Percentiles rank a stretch among this genome's conserved stretches.
phyloP scores from a whole-genome alignment of 2,797 vertebrate species.

The Champsocephalus esox region DNA sequence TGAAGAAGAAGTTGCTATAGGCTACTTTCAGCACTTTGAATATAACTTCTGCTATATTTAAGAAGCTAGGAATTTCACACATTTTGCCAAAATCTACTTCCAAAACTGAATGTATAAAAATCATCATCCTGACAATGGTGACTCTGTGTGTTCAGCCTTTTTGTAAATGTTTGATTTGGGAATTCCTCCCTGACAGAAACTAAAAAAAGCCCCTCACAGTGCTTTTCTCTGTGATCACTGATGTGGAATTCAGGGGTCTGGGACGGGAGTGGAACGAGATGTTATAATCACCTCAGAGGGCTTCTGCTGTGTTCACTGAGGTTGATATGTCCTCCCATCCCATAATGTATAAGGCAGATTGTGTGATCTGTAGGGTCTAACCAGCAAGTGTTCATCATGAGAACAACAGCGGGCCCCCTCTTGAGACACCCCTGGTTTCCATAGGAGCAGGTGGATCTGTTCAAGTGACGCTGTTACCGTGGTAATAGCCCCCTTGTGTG shows the following conservation, averaged over 20 bases:
- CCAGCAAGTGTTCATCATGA: neutral
- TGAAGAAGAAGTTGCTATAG: neutral
- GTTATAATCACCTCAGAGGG: slow-evolving; percentile 35
- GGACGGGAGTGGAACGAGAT: slow-evolving; percentile 19
- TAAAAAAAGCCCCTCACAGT: slow-evolving; percentile 50
- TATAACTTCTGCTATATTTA: neutral
- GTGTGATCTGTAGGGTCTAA: neutral
- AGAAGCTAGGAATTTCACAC: neutral
- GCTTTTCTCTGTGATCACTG: slow-evolving; percentile 65
- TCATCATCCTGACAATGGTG: slow-evolving; percentile 20
- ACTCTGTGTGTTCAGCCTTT: slow-evolving; percentile 35
- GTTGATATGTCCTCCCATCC: slow-evolving; percentile 1
- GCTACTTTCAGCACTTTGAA: neutral
- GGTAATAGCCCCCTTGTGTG: slow-evolving; percentile 18
- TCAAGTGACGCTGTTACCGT: slow-evolving; percentile 29
- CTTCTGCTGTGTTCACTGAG: slow-evolving; percentile 14
- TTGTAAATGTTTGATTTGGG: slow-evolving; percentile 65
- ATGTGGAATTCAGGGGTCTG: slow-evolving; percentile 68
- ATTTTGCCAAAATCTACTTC: neutral
- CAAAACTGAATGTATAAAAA: neutral
- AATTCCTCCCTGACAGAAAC: slow-evolving; percentile 58
- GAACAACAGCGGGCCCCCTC: slow-evolving; percentile 17
- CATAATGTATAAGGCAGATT: neutral
- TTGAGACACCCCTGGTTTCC: slow-evolving; percentile 38
- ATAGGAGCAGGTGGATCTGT: slow-evolving; percentile 36